Conservation (phyloP, 2,113 vertebrate genomes). For the Cephalopholis sonnerati region DNA sequence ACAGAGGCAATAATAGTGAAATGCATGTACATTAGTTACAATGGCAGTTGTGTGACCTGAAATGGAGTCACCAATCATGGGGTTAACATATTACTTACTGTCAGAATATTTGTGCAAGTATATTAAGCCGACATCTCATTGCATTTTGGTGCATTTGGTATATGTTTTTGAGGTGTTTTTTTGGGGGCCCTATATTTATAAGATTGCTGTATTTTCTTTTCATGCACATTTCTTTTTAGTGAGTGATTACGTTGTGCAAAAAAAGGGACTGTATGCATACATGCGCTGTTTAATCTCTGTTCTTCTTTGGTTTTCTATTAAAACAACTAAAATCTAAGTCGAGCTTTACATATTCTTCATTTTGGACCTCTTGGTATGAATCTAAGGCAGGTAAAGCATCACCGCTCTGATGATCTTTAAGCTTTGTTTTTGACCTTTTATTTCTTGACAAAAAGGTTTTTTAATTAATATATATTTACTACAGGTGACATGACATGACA, state of each 20-base stretch:
- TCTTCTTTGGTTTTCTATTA: slow-evolving; percentile 82
- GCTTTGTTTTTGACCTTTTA: background rate
- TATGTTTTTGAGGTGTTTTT: slow-evolving; percentile 66
- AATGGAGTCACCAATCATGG: slow-evolving; percentile 61
- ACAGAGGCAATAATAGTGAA: slow-evolving; percentile 84
- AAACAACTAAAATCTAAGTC: slow-evolving; percentile 57
- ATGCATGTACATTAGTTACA: slow-evolving; percentile 83
- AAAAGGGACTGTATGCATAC: slow-evolving; percentile 66
- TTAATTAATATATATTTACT: too few relatives aligned
- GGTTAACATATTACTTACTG: slow-evolving; percentile 58
- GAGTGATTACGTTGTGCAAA: slow-evolving; percentile 63
- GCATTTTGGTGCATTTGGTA: slow-evolving; percentile 69
- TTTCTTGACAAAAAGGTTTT: too few relatives aligned
- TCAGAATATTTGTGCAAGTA: slow-evolving; percentile 70
- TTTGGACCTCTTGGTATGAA: slow-evolving; percentile 8
- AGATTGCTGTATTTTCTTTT: slow-evolving; percentile 66
- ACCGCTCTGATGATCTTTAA: background rate
- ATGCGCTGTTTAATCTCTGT: slow-evolving; percentile 72
- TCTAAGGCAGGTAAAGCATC: background rate
- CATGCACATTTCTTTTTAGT: slow-evolving; percentile 64
- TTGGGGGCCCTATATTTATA: slow-evolving; percentile 70
- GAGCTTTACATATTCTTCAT: slow-evolving; percentile 54
- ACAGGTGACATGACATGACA: too few relatives aligned
- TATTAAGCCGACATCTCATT: slow-evolving; percentile 68
- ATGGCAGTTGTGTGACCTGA: slow-evolving; percentile 65